phyloP scores from a whole-genome alignment of 2,888 invertebrate genomes.

The Augiades crinisus region DNA sequence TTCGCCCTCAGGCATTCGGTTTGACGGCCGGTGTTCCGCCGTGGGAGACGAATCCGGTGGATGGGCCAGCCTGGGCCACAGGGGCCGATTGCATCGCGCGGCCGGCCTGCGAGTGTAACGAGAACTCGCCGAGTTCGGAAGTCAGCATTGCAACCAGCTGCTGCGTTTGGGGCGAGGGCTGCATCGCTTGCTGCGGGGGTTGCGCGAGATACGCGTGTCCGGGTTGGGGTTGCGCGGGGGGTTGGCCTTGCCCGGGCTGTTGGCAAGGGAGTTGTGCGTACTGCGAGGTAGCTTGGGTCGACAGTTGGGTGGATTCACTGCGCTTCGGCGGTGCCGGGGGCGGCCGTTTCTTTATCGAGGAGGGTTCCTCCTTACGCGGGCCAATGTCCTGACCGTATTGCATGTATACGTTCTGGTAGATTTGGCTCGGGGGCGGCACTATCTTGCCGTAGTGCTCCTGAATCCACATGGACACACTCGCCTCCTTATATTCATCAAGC shows the following conservation, averaged over 20 bases:
- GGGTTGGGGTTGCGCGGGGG: not conserved
- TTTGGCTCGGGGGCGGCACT: constrained; percentile 71
- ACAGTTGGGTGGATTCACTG: constrained; percentile 92
- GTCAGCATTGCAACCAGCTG: constrained; percentile 11
- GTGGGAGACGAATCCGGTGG: not conserved
- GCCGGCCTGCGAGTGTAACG: not conserved
- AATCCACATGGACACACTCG: constrained; percentile 94
- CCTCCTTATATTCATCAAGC: constrained; percentile 87
- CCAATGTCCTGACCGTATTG: constrained; percentile 44
- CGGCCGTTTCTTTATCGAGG: constrained; percentile 85
- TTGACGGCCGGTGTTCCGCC: constrained; percentile 11
- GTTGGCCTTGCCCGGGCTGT: not conserved
- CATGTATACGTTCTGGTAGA: constrained; percentile 87
- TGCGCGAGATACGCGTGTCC: not conserved
- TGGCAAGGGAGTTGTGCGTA: not conserved
- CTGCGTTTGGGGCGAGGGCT: not conserved
- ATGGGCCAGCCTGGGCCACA: constrained; percentile 2
- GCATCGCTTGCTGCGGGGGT: not conserved
- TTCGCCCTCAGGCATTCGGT: constrained; percentile 23
- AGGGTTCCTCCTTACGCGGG: constrained; percentile 57
- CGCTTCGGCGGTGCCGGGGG: constrained; percentile 96
- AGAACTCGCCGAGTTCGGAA: not conserved
- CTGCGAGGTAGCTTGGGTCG: constrained; percentile 51
- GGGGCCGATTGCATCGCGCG: not conserved
- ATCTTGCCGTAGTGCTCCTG: constrained; percentile 90